Conservation (phyloP, 1,140 invertebrate species). For the Aplysia californica region DNA sequence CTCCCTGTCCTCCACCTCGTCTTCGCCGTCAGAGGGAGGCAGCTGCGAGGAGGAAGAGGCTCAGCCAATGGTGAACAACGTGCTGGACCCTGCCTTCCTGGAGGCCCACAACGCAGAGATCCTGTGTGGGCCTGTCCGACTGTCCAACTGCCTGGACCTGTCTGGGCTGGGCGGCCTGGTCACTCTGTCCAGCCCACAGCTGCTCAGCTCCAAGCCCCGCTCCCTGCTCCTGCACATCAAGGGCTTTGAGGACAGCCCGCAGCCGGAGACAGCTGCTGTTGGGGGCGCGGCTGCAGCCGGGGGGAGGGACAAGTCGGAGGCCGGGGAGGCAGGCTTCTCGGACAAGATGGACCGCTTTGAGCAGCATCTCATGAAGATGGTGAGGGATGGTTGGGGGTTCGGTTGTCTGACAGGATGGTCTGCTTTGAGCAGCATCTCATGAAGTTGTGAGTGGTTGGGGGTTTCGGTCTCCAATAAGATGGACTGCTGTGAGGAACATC, state of each 20-base stretch:
- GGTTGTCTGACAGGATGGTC: no score
- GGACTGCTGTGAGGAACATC: no score
- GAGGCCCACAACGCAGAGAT: conserved; percentile 89
- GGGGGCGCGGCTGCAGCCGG: no score
- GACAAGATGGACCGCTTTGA: no score
- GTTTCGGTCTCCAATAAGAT: no score
- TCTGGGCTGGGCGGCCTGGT: conserved; percentile 85
- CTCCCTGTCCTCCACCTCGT: no score
- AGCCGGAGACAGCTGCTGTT: conserved; percentile 34
- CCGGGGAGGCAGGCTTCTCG: no score
- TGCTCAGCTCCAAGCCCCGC: conserved; percentile 81
- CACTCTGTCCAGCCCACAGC: conserved; percentile 86
- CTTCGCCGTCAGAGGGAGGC: not conserved
- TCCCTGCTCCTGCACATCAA: conserved; percentile 89
- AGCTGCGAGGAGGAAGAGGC: not conserved
- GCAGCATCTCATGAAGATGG: no score
- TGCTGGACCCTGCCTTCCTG: conserved; percentile 78
- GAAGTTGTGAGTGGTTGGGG: no score
- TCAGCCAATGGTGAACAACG: conserved; percentile 22
- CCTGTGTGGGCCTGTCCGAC: conserved; percentile 85
- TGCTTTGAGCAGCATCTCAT: no score
- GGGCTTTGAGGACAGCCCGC: conserved; percentile 63
- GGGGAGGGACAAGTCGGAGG: no score
- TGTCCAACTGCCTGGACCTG: conserved; percentile 84
- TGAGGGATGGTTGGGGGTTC: no score